Evolutionary conservation across 2,113 vertebrate genomes (phyloP).

Genomic region (Campylomormyrus tamandua): DNA sequence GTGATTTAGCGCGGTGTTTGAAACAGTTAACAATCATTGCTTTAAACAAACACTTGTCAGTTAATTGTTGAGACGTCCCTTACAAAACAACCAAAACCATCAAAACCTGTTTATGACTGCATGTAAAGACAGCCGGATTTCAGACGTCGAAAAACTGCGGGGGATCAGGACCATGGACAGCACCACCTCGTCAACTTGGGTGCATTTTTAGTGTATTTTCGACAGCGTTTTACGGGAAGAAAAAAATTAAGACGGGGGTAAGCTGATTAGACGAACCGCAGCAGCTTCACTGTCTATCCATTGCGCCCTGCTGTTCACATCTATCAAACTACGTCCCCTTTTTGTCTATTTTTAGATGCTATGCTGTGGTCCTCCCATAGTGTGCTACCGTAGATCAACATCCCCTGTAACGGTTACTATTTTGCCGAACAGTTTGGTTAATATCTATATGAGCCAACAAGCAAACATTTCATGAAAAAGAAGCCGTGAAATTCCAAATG

Average conservation of each 20-base stretch:
- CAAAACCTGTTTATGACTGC: not conserved
- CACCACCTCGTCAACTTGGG: not conserved
- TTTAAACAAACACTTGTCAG: not conserved
- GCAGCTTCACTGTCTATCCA: not conserved
- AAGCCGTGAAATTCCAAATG: no score
- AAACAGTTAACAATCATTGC: not conserved
- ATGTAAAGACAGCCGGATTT: not conserved
- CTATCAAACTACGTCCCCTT: not conserved
- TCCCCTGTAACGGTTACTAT: not conserved
- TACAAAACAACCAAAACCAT: not conserved
- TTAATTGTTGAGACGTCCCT: not conserved
- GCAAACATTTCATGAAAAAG: not conserved
- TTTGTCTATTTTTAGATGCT: constrained; percentile 9
- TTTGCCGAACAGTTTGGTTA: not conserved
- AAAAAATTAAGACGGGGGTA: not conserved
- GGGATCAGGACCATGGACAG: not conserved
- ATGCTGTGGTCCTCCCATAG: not conserved
- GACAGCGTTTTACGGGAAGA: not conserved
- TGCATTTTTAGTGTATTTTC: not conserved
- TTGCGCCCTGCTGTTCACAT: constrained; percentile 1
- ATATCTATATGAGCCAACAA: not conserved
- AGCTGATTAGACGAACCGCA: not conserved
- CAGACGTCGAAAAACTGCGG: not conserved
- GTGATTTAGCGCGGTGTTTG: not conserved
- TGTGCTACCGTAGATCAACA: not conserved